Evolutionary conservation across 2,888 invertebrate genomes (phyloP).

Genomic region (Aleiodes testaceus): DNA sequence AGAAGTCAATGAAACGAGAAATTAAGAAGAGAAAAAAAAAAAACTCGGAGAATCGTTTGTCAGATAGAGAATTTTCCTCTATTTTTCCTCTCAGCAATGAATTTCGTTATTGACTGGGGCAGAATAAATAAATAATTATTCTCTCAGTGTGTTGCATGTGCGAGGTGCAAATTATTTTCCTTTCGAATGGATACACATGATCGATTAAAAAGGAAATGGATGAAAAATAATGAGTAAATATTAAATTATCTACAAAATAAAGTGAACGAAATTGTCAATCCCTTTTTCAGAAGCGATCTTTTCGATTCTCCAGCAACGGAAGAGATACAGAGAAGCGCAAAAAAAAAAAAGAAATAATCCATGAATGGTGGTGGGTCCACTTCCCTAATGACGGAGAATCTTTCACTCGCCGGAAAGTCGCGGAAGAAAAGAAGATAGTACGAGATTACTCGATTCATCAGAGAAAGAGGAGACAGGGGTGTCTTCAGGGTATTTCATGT

Average conservation of each 20-base stretch:
- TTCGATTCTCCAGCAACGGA: no score
- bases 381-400: constrained; percentile 5
- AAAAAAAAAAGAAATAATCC: background rate
- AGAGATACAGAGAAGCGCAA: background rate
- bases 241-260: no score
- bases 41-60: background rate
- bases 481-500: background rate
- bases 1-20: constrained; percentile 28
- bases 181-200: constrained; percentile 14
- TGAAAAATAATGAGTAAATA: no score
- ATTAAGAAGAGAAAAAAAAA: constrained; percentile 27
- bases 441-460: constrained; percentile 15
- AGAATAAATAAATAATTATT: no score
- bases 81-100: background rate
- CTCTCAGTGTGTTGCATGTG: no score
- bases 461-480: background rate
- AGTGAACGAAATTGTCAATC: no score
- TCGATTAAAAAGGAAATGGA: no score
- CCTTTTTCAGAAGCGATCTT: no score
- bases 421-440: background rate
- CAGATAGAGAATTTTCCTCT: constrained; percentile 7
- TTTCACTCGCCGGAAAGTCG: background rate
- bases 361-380: constrained; percentile 3
- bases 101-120: constrained; percentile 6
- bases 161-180: background rate